These are phyloP conservation scores for Chlorodrepanis virens DNA, from an alignment of 2,113 vertebrate genomes.

Conservation along the genomic window DNA sequence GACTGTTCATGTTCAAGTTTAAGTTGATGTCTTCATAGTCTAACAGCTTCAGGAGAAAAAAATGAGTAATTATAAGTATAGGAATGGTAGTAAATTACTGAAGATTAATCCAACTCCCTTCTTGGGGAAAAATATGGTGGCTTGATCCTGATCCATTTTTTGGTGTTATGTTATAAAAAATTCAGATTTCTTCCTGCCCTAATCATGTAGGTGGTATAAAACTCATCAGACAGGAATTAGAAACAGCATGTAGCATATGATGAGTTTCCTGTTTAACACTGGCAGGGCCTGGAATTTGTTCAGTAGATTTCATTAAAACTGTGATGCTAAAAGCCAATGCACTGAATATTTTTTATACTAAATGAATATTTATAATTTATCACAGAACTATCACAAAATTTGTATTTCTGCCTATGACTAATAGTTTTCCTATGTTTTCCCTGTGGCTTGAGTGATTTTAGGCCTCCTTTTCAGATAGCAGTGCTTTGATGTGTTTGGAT, in stretches of 20 bases:
- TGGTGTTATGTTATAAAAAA: background rate
- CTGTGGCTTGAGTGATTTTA: background rate
- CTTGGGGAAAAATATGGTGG: background rate
- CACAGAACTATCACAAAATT: background rate
- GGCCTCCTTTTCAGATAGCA: background rate
- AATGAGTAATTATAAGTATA: background rate
- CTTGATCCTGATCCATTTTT: background rate
- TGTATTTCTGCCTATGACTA: background rate
- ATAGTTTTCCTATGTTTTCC: background rate
- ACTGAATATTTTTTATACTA: background rate
- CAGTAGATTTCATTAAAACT: background rate
- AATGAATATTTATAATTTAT: background rate
- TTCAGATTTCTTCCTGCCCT: background rate
- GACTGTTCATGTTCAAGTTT: background rate
- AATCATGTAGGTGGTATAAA: background rate
- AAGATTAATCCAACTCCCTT: background rate
- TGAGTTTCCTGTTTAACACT: background rate
- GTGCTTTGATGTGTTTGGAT: background rate
- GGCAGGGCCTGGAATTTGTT: background rate
- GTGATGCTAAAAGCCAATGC: background rate
- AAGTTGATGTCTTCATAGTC: background rate
- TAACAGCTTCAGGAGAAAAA: background rate
- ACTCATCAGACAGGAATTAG: background rate
- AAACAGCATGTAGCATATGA: background rate
- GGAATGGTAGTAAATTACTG: background rate